Base-by-base conservation (phyloP, 2,888 invertebrate genomes). In the Mantis religiosa region DNA sequence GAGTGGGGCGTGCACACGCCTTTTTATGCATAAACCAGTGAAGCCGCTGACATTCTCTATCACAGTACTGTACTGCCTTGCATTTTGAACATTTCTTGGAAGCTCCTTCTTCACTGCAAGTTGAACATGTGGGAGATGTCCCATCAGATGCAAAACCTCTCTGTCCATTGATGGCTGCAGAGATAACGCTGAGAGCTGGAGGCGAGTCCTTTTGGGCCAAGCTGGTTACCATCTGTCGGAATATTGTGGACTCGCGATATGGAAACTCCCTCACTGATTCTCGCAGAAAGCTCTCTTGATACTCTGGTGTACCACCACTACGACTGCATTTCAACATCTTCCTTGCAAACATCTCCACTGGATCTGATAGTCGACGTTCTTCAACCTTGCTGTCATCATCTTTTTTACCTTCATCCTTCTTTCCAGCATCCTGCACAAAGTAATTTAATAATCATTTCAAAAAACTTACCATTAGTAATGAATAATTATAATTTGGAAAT, bases 11-110 rank as follows among this genome's bases (percentile, higher is more conserved):
- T 89, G 96, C 95, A 92, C 98, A 98, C 82, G 95, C 96, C 92
- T 97, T 98, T 93, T 98, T 98, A 93, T 98, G 98, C 92, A 97
- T 96, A 92, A 97, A 97, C 98, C 98, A 98, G 92, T 98, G 99
- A 85, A 99, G 94, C 91, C 98, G 96, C 93, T 99, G 99, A 93
- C 99, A 99, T 92, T 97, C 97, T 90, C 97, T 95, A 93, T 98
- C 97, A 93, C 99, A 99, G 93, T 99, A 99, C 92, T 97, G 96
- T 88, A 98, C 98, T 89, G 95, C 95, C 94, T 98, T 98, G 93
- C 99, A 99, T 92, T 97, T 97, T 15, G 98, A 97, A 93, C 99
- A 99, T 93, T 98, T 98, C 92, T 98, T 99, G 12, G 96, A 95
- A 0, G 98, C 98, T 91, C 97, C 96, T 91, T 98, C 97, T 92